Evolutionary conservation across 2,888 invertebrate genomes (phyloP), one percentile per base, ranked within the genome.

Genomic region (Oscheius sp.): DNA sequence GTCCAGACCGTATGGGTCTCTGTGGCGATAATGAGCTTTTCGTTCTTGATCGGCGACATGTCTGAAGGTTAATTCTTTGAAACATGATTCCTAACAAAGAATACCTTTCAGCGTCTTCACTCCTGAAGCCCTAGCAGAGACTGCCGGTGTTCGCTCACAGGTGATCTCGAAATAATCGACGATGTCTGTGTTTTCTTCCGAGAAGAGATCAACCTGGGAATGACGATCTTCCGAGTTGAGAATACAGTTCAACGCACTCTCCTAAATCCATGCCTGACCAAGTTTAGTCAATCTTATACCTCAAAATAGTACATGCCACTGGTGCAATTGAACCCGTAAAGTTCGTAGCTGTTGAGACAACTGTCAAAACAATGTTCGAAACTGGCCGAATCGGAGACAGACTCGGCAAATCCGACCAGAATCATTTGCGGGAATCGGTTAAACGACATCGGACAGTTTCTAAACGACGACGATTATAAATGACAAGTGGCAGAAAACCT

Each of bases 221-320:
- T 70, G 77, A 32, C 86, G 74, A 68, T 85, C 84, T 70, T 89
- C 88, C 42, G 87, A 87, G 71, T 89, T 89, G 58, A 89, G 78
- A 32, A 89, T 89, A 76, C 89, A 89, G 72, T 89, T 89, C 21
- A 89, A 75, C 73, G 86, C 84, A 0, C 79, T 77, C 71, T 89
- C 89, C 83, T 85, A 53, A 48, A 85, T 59, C 37, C 29, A 21
- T 47, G 3, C 10, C 47, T 50, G 0, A 11, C 2, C 1, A 7
- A 33, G n/a, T 50, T 65, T 47, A 2, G 1, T 11, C 1, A 50
- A 2, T 13, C 13, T 42, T 51, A 55, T 21, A 85, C 85, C 80
- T 89, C 88, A 73, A 89, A 89, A 76, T 89, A 89, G 68, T 83
- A 89, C 89, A 89, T 89, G 60, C 89, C 89, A 21, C 85, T 85